Evolutionary conservation across 2,888 invertebrate genomes (phyloP), one percentile per base, ranked within the genome.

Genomic region (Tyria jacobaeae): DNA sequence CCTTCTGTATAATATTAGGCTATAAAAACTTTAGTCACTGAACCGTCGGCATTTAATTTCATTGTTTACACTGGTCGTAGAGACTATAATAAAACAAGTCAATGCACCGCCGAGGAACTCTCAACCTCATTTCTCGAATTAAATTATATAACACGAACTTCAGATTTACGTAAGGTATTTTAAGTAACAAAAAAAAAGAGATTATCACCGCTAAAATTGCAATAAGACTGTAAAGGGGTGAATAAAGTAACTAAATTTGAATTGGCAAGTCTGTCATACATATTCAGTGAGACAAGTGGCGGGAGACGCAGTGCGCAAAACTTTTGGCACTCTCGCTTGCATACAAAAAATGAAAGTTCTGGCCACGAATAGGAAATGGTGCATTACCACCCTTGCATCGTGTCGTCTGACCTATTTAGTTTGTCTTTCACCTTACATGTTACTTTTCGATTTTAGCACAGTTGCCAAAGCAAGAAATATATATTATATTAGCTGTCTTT

Each of bases 241-340:
- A 85, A 89, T 86, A 88, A 86, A 87, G 85, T 85, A 84, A 84
- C 80, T 68, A 70, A 87, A 91, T 89, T 90, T 87, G 87, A 90
- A 90, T 92, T 91, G 90, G 89, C 91, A 91, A 91, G 86, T 89
- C 84, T 71, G 73, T 86, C 88, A 91, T 91, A 91, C 90, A 92
- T 91, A 92, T 92, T 91, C 90, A 92, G 86, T 76, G 75, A 68
- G 74, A 63, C 73, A 83, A 84, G 72, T 70, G 78, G 73, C 85
- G 89, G 62, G 66, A 68, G 76, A 89, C 93, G 93, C 93, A 93
- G 82, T 94, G 93, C 93, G 93, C 89, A 90, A 93, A 92, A 91
- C 80, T 92, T 92, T 92, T 93, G 93, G 93, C 93, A 92, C 92
- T 90, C 91, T 88, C 89, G 83, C 90, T 91, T 91, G 89, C 90